Evolutionary conservation across 2,888 invertebrate genomes (phyloP).

Genomic region (Drosophila aldrichi): DNA sequence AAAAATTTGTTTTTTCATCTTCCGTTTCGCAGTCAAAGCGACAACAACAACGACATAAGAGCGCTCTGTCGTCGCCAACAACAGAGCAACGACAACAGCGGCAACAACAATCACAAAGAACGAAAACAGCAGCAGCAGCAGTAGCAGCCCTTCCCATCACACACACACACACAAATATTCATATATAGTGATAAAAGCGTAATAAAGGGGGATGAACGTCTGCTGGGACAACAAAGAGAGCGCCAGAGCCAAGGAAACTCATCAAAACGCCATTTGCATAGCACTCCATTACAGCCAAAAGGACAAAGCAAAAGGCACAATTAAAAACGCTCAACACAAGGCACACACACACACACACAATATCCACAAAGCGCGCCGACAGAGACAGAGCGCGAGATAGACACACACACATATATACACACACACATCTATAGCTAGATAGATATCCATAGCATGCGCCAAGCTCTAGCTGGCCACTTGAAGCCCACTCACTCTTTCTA

Average conservation of each 20-base stretch:
- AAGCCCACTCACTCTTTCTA: conserved; percentile 16
- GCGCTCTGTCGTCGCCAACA: conserved; percentile 61
- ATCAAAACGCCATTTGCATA: conserved; percentile 83
- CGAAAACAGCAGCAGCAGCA: conserved; percentile 50
- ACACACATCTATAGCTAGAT: conserved; percentile 6
- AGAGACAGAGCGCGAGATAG: conserved; percentile 36
- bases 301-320: conserved; percentile 81
- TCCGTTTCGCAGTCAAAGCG: conserved; percentile 52
- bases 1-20: conserved; percentile 37
- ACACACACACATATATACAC: conserved; percentile 6
- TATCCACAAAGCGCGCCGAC: conserved; percentile 13
- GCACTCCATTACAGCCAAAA: conserved; percentile 81
- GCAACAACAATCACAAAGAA: conserved; percentile 61
- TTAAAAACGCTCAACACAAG: conserved; percentile 70
- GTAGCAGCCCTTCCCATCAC: conserved; percentile 62
- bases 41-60: conserved; percentile 37
- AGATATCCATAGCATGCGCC: conserved; percentile 17
- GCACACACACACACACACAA: background rate
- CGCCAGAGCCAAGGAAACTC: conserved; percentile 73
- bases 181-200: conserved; percentile 33
- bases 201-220: conserved; percentile 79
- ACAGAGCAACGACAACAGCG: conserved; percentile 66
- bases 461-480: conserved; percentile 59
- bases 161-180: conserved; percentile 36
- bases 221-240: conserved; percentile 69